Evolutionary conservation across 2,113 vertebrate species (phyloP), one percentile per base, ranked within the genome.

Genomic region (Empidonax traillii): DNA sequence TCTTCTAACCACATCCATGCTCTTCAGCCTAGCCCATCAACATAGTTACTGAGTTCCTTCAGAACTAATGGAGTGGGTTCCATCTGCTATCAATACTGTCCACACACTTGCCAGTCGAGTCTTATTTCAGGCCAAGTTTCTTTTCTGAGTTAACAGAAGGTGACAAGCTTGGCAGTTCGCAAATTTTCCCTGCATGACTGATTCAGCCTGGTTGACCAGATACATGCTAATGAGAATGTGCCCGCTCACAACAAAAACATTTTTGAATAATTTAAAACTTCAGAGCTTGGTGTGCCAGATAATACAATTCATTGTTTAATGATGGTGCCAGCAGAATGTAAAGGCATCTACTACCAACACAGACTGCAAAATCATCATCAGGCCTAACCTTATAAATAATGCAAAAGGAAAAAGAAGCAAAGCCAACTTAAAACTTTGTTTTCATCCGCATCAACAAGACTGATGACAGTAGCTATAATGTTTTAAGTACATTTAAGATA

Each of bases 211-310:
- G 95, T 97, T 97, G 96, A 98, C 95, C 97, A 98, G 90, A 97
- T 96, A 94, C 97, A 98, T 97, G 97, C 97, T 99, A 99, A 99
- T 98, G 98, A 99, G 98, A 93, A 87, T 49, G 78, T 87, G 87
- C 59, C 94, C 74, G 78, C 89, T 93, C 93, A 92, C 89, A 97
- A 98, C 93, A 97, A 98, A 97, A 98, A 97, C 91, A 95, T 89
- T 96, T 97, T 28, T 97, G 92, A 97, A 98, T 98, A 97, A 98
- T 94, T 98, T 88, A 97, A 94, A 94, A 95, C 82, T 92, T 69
- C 83, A 96, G 87, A 95, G 87, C 80, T 55, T 68, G 43, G 83
- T 91, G 86, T 95, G 85, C 89, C 96, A 96, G 94, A 96, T 94
- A 97, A 96, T 73, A 55, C 51, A 68, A 95, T 87, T 92, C 90